These are phyloP conservation scores for Daktulosphaira vitifoliae DNA, from an alignment of 1,140 invertebrate species.

Conservation along the genomic window DNA sequence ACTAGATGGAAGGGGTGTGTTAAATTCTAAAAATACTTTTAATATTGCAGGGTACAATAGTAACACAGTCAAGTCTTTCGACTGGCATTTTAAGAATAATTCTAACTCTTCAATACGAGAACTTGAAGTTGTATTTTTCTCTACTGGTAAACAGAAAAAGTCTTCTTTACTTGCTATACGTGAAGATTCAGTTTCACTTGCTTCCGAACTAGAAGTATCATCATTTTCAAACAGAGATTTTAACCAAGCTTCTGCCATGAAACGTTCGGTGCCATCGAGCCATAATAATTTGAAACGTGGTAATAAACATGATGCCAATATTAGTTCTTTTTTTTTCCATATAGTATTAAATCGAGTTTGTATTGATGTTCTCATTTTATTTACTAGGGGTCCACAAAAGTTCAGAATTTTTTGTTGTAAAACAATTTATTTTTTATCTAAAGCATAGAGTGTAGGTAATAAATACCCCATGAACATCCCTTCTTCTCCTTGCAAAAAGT, in stretches of 20 bases:
- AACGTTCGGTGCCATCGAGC: background rate
- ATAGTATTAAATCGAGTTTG: background rate
- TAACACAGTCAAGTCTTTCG: too few relatives aligned
- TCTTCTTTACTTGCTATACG: too few relatives aligned
- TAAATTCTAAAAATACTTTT: too few relatives aligned
- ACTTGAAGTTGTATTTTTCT: too few relatives aligned
- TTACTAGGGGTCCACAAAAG: background rate
- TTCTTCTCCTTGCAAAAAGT: constrained; percentile 5
- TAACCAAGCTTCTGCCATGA: background rate
- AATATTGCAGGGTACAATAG: too few relatives aligned
- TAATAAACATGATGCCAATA: constrained; percentile 7
- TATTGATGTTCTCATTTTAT: background rate
- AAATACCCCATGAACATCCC: background rate
- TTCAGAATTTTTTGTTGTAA: constrained; percentile 1
- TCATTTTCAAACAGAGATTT: background rate
- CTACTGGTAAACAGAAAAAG: constrained; percentile 7
- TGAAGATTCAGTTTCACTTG: too few relatives aligned
- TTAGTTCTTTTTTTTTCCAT: constrained; percentile 2
- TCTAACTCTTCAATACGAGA: too few relatives aligned
- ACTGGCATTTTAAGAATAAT: too few relatives aligned
- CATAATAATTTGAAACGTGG: constrained; percentile 7
- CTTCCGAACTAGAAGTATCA: too few relatives aligned
- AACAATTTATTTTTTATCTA: background rate
- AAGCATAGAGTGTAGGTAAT: constrained; percentile 4
- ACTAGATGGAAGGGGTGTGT: too few relatives aligned